These are phyloP conservation scores for Pollenia griseotomentosa DNA, from an alignment of 2,888 invertebrate genomes.

Conservation along the genomic window DNA sequence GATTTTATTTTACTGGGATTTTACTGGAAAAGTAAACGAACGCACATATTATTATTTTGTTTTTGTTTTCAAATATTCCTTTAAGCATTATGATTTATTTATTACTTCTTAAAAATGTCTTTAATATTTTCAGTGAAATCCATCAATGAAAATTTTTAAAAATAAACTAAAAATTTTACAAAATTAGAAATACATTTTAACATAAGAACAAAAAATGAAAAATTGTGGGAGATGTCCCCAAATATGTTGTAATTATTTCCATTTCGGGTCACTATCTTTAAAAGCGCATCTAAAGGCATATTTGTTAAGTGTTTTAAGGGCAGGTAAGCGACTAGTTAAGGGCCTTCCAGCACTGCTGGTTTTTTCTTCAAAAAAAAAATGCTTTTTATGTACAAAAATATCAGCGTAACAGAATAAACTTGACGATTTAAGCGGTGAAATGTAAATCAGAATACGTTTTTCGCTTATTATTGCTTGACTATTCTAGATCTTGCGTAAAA, in stretches of 20 bases:
- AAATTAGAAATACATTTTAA: slow-evolving; percentile 71
- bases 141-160: slow-evolving; percentile 48
- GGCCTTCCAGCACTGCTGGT: neutral
- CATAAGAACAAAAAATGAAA: slow-evolving; percentile 75
- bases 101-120: neutral
- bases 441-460: neutral
- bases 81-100: slow-evolving; percentile 62
- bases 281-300: slow-evolving; percentile 77
- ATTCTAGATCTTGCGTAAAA: slow-evolving; percentile 6
- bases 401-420: slow-evolving; percentile 39
- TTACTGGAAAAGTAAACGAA: too few species aligned
- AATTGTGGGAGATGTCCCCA: slow-evolving; percentile 84
- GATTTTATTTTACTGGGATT: too few species aligned
- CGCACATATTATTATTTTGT: too few species aligned
- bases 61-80: neutral
- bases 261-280: slow-evolving; percentile 75
- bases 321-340: neutral
- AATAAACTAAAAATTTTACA: slow-evolving; percentile 40
- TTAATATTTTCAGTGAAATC: slow-evolving; percentile 43
- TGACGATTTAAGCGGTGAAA: neutral
- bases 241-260: slow-evolving; percentile 84
- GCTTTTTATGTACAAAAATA: slow-evolving; percentile 59
- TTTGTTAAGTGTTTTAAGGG: neutral
- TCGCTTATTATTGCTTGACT: neutral
- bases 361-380: neutral